phyloP scores from a whole-genome alignment of 2,797 vertebrate species.

The Phrynocephalus forsythii region DNA sequence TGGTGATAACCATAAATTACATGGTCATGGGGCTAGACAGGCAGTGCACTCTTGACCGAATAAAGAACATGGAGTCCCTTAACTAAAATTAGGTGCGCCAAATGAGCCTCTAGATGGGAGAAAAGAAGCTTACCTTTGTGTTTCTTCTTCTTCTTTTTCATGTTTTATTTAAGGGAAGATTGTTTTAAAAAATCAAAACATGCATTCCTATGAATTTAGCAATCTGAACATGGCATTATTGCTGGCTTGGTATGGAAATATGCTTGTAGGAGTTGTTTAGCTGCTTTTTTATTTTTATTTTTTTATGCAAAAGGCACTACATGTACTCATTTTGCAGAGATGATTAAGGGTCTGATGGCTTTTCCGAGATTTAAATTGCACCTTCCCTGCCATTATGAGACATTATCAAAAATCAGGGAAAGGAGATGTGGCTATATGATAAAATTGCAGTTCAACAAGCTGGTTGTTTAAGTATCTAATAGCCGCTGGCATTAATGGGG shows the following conservation, averaged over 20 bases:
- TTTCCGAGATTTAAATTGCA: conserved; percentile 40
- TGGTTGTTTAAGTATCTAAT: conserved; percentile 52
- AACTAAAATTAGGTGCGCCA: conserved; percentile 60
- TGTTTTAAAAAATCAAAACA: neutral
- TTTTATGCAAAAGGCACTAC: conserved; percentile 9
- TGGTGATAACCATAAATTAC: conserved; percentile 55
- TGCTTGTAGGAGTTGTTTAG: neutral
- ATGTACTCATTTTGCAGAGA: conserved; percentile 22
- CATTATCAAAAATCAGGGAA: conserved; percentile 29
- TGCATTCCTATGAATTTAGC: neutral
- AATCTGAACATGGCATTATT: neutral
- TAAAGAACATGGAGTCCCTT: conserved; percentile 36
- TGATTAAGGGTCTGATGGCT: conserved; percentile 37
- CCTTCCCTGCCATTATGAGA: conserved; percentile 20
- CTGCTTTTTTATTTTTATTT: neutral
- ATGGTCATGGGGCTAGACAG: conserved; percentile 40
- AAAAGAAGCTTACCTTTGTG: conserved; percentile 17
- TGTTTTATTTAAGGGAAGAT: neutral
- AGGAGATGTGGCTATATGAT: neutral
- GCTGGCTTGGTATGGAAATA: neutral
- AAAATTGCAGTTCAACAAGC: conserved; percentile 39
- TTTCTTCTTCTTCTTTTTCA: conserved; percentile 8
- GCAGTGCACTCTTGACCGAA: conserved; percentile 57
- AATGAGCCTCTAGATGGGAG: conserved; percentile 52
- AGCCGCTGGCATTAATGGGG: conserved; percentile 51